These are phyloP conservation scores for Clarias laeviceps DNA, from an alignment of 2,797 vertebrate genomes.

Conservation along the genomic window DNA sequence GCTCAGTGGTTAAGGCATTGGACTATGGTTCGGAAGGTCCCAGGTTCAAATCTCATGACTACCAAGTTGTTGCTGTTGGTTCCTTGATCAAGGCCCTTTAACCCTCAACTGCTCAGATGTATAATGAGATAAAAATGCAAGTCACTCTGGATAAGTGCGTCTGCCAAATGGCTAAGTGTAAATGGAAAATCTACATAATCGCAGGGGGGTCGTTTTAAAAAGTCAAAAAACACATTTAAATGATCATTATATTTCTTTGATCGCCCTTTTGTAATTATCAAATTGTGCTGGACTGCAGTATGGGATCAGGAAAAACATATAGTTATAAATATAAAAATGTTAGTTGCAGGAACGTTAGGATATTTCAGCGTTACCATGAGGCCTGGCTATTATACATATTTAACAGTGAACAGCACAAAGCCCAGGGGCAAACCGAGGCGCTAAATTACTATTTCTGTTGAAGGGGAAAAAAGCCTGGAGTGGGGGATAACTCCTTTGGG, in stretches of 20 bases:
- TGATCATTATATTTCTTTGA: slow-evolving; percentile 42
- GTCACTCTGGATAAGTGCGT: too few relatives aligned
- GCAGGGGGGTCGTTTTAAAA: slow-evolving; percentile 30
- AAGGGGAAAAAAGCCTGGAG: slow-evolving; percentile 2
- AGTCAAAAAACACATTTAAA: slow-evolving; percentile 31
- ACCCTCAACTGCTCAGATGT: too few relatives aligned
- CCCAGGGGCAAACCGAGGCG: slow-evolving; percentile 25
- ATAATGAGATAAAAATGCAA: too few relatives aligned
- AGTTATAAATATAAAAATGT: slow-evolving; percentile 45
- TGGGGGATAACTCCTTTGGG: slow-evolving; percentile 12
- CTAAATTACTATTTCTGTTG: slow-evolving; percentile 31
- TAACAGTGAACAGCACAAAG: slow-evolving; percentile 36
- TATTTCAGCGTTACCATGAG: slow-evolving; percentile 31
- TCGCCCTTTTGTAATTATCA: slow-evolving; percentile 55
- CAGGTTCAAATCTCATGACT: too few relatives aligned
- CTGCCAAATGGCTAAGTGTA: too few relatives aligned
- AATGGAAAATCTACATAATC: slow-evolving; percentile 1
- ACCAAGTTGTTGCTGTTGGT: too few relatives aligned
- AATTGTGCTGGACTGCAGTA: slow-evolving; percentile 29
- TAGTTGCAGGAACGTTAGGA: slow-evolving; percentile 6
- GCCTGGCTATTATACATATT: slow-evolving; percentile 29
- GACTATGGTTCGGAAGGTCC: too few relatives aligned
- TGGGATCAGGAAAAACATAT: slow-evolving; percentile 41
- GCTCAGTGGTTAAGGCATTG: too few relatives aligned
- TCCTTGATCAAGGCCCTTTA: too few relatives aligned